A percentile compares a stretch with the other conserved stretches of the same genome.
Evolutionary conservation across 2,888 invertebrate species (phyloP).

Genomic region (Xestia ashworthii): DNA sequence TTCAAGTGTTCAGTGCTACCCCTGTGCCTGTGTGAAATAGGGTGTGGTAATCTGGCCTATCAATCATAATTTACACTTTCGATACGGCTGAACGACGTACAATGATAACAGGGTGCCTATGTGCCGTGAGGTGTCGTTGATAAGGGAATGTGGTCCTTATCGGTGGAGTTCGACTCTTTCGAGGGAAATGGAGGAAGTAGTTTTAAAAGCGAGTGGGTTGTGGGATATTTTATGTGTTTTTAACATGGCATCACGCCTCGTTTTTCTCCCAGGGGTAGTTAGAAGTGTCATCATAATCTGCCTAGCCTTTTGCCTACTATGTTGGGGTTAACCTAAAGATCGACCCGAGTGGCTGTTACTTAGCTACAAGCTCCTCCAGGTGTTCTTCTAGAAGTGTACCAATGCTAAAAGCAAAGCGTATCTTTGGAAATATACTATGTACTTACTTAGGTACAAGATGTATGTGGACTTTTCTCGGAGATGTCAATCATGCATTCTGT

Average conservation of each 20-base stretch:
- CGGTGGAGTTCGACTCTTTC: slow-evolving; percentile 24
- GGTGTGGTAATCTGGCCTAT: slow-evolving; percentile 56
- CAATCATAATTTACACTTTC: slow-evolving; percentile 68
- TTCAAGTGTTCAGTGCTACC: slow-evolving; percentile 28
- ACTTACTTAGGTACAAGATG: too few relatives aligned
- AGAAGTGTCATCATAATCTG: too few relatives aligned
- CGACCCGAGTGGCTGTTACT: too few relatives aligned
- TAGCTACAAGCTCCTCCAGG: too few relatives aligned
- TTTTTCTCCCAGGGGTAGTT: too few relatives aligned
- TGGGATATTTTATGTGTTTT: neutral
- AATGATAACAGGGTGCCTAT: slow-evolving; percentile 53
- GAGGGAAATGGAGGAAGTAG: slow-evolving; percentile 10
- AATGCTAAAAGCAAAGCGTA: neutral
- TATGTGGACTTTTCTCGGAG: too few relatives aligned
- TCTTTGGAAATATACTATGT: too few relatives aligned
- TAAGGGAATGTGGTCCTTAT: slow-evolving; percentile 43
- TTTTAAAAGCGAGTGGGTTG: neutral
- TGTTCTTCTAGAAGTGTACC: neutral
- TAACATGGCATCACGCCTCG: neutral
- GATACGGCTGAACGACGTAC: slow-evolving; percentile 55
- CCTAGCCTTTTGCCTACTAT: too few relatives aligned
- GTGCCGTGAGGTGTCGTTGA: slow-evolving; percentile 25
- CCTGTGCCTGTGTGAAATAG: slow-evolving; percentile 46
- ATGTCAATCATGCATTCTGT: too few relatives aligned
- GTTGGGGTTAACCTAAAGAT: too few relatives aligned